Percentiles rank a stretch among this genome's conserved stretches.
These are phyloP conservation scores for Steatornis caripensis DNA, from an alignment of 2,113 vertebrate genomes.

Conservation along the genomic window DNA sequence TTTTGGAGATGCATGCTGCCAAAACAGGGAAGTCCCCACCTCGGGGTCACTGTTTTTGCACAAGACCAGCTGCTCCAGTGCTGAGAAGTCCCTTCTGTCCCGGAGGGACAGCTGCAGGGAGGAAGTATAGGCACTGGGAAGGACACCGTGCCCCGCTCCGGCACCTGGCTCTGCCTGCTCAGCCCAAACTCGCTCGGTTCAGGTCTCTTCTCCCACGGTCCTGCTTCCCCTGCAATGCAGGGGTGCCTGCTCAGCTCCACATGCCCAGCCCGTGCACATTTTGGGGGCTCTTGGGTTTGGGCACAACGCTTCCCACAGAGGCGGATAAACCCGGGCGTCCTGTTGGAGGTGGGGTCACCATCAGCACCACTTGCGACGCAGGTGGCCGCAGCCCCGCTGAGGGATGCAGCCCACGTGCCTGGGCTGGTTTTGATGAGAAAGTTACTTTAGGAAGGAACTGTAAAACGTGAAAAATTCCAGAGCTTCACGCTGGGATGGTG, in stretches of 20 bases:
- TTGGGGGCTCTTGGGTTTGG: not conserved
- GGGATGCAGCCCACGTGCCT: not conserved
- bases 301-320: fast-evolving
- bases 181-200: fast-evolving
- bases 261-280: not conserved
- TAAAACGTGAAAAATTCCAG: not conserved
- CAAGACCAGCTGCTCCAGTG: not conserved
- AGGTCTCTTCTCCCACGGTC: fast-evolving
- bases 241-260: not conserved
- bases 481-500: fast-evolving
- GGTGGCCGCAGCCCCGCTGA: fast-evolving
- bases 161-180: not conserved
- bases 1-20: fast-evolving
- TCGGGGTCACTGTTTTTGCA: not conserved
- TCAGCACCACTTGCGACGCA: fast-evolving
- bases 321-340: fast-evolving
- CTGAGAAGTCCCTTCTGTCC: not conserved
- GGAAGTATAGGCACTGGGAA: fast-evolving
- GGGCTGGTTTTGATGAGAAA: not conserved
- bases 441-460: not conserved
- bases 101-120: fast-evolving
- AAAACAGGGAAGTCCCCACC: not conserved
- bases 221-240: fast-evolving
- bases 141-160: fast-evolving
- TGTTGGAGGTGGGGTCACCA: not conserved